phyloP scores from a whole-genome alignment of 2,888 invertebrate genomes.

The Agelastica alni region DNA sequence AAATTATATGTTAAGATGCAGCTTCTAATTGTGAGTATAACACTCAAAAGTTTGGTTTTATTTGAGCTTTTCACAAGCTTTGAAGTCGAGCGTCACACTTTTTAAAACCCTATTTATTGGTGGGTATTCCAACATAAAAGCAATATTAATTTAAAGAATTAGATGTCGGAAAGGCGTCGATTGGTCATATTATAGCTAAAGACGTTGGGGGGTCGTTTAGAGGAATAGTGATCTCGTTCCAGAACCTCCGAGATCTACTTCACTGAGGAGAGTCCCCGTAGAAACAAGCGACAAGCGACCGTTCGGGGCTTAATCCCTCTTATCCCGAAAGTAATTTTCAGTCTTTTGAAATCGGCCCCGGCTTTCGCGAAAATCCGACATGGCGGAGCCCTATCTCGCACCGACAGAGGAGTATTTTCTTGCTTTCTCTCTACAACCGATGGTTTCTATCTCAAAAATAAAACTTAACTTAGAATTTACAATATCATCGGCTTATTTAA shows the following conservation, averaged over 20 bases:
- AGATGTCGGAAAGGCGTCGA: too few species aligned
- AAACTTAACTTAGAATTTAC: constrained; percentile 2
- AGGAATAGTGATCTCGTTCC: not conserved
- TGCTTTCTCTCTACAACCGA: not conserved
- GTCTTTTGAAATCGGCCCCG: constrained; percentile 63
- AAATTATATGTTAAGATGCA: too few species aligned
- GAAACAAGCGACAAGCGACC: constrained; percentile 54
- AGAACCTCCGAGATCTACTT: not conserved
- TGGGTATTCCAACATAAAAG: too few species aligned
- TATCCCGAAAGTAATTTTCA: constrained; percentile 68
- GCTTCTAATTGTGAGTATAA: too few species aligned
- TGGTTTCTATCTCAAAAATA: constrained; percentile 1
- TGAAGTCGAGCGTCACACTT: too few species aligned
- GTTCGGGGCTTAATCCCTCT: constrained; percentile 64
- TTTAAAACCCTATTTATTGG: too few species aligned
- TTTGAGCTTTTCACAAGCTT: too few species aligned
- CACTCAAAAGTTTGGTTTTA: too few species aligned
- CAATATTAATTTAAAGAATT: too few species aligned
- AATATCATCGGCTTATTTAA: not conserved
- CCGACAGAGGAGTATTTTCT: constrained; percentile 17
- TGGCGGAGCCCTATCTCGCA: constrained; percentile 52
- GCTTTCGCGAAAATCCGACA: constrained; percentile 54
- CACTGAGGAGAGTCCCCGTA: constrained; percentile 34
- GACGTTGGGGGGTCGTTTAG: too few species aligned
- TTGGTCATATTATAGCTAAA: too few species aligned